Conservation (phyloP, 1,140 invertebrate species). For the Lamellibrachia luymesi region DNA sequence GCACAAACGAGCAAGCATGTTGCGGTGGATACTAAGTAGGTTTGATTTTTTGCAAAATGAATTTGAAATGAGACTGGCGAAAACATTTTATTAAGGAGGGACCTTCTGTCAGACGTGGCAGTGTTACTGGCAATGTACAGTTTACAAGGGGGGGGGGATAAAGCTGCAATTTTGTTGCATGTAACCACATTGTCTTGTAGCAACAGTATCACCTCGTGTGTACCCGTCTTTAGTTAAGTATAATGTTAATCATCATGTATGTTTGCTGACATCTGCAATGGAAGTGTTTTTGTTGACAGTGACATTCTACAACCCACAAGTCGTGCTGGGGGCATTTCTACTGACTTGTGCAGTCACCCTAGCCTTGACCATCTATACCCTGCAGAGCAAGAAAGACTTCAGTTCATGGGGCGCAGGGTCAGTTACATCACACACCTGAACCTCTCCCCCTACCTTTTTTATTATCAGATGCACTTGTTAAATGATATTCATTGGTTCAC, state of each 20-base stretch:
- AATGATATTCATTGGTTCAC: constrained; percentile 17
- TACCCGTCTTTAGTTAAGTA: no score
- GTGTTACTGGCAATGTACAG: no score
- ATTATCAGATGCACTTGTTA: neutral
- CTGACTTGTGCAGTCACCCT: constrained; percentile 72
- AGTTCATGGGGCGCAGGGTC: constrained; percentile 73
- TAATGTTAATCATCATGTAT: neutral
- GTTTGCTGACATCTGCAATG: constrained; percentile 3
- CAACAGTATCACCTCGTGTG: no score
- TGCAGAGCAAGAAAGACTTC: constrained; percentile 81
- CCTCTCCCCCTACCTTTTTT: no score
- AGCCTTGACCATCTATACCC: constrained; percentile 73
- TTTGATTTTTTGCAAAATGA: no score
- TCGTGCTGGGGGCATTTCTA: constrained; percentile 74
- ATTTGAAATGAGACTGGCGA: no score
- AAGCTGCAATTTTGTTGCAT: no score
- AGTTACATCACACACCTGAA: constrained; percentile 38
- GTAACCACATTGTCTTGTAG: neutral
- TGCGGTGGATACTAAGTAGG: no score
- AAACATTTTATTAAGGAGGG: no score
- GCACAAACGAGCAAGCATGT: no score
- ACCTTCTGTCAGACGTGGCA: no score
- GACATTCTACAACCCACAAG: constrained; percentile 69
- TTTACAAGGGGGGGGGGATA: no score
- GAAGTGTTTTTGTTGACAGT: constrained; percentile 56